phyloP scores from a whole-genome alignment of 2,113 vertebrate species.

The Otus sunia region DNA sequence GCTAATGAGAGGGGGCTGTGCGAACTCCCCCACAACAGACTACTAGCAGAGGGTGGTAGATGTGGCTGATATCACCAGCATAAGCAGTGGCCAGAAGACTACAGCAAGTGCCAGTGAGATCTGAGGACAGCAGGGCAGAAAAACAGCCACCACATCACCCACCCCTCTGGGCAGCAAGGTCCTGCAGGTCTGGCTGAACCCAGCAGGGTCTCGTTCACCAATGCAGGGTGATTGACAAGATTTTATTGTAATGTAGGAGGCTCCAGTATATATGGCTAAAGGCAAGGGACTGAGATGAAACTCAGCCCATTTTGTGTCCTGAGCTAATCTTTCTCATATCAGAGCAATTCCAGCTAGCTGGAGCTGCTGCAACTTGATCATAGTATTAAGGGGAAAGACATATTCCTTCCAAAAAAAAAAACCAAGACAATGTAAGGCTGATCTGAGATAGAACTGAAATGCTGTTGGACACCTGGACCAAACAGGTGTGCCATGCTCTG shows the following conservation, averaged over 20 bases:
- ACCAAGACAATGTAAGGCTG: neutral
- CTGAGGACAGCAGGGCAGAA: neutral
- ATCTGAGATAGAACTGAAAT: neutral
- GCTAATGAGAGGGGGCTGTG: no score
- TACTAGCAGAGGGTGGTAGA: neutral
- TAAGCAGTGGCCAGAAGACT: neutral
- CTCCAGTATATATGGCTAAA: neutral
- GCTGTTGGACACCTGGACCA: neutral
- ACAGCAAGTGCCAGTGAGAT: neutral
- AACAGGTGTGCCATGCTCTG: neutral
- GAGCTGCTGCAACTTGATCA: neutral
- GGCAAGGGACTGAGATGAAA: neutral
- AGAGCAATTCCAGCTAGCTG: neutral
- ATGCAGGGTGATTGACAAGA: neutral
- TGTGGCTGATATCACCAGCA: neutral
- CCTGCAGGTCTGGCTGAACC: neutral
- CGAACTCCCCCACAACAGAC: neutral
- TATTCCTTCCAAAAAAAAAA: neutral
- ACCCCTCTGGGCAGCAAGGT: neutral
- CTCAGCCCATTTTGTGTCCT: neutral
- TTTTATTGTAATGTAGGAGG: neutral
- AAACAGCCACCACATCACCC: neutral
- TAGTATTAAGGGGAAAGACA: neutral
- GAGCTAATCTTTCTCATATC: neutral
- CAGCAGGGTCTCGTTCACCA: rapidly evolving